Conservation (phyloP, 2,113 vertebrate genomes). For the Sphaerodactylus townsendi region DNA sequence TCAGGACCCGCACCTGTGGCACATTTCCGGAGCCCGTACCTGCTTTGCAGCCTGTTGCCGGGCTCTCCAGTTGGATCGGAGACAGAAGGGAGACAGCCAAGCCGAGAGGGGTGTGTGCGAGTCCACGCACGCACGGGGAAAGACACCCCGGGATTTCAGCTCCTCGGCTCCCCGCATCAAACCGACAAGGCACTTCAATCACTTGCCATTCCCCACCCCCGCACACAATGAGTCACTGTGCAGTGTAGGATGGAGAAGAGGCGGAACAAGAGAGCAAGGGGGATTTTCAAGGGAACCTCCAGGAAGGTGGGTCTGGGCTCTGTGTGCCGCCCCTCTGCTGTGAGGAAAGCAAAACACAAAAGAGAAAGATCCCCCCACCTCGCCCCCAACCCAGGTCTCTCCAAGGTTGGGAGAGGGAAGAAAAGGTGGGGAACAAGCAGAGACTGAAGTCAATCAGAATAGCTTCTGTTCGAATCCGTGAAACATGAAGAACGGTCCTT, state of each 20-base stretch:
- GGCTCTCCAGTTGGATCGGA: neutral
- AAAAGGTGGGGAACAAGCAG: neutral
- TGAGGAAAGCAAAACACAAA: neutral
- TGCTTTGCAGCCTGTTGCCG: neutral
- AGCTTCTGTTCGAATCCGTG: neutral
- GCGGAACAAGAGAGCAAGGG: neutral
- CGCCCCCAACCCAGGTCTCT: neutral
- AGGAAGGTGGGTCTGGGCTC: neutral
- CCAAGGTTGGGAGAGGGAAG: neutral
- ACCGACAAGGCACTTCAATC: constrained; percentile 22
- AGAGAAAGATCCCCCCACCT: neutral
- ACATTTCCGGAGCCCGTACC: neutral
- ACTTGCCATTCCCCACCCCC: neutral
- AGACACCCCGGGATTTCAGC: neutral
- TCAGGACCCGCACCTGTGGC: neutral
- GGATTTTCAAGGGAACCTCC: constrained; percentile 24
- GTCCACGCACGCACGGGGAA: neutral
- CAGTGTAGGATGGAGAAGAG: constrained; percentile 4
- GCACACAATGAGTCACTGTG: constrained; percentile 15
- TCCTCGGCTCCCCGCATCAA: constrained; percentile 29
- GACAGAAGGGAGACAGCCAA: neutral
- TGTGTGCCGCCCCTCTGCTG: neutral
- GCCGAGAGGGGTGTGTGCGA: neutral
- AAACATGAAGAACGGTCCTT: neutral
- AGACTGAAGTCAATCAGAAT: neutral